Evolutionary conservation across 1,140 invertebrate species (phyloP), one percentile per base, ranked within the genome.

Genomic region (Pseudachorutes palmiensis): DNA sequence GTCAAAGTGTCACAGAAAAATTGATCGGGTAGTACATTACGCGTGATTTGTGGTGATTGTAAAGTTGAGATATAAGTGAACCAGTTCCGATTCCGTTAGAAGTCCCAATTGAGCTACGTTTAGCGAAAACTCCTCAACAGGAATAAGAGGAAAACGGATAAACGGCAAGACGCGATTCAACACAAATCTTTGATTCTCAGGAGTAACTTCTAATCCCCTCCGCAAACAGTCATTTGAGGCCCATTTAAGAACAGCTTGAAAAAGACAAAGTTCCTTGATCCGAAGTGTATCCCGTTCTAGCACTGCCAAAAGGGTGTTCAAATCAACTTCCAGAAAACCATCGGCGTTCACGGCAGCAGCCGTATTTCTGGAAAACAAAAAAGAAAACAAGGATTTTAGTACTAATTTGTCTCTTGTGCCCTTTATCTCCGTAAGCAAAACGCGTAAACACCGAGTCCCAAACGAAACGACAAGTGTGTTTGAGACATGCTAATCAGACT

Each of bases 61-160:
- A 74, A 90, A 92, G 78, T 91, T 88, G 1, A 92, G 82, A 76
- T 92, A 93, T 14, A 93, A 76, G 66, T 88, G 85, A 2, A 92
- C 87, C 9, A 87, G 80, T 77, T 92, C 88, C 68, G 84, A 76
- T 75, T 92, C 89, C 62, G 86, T 86, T 0, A 93, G 78, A 22
- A 94, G 77, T n/a, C 87, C 86, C 73, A 84, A 86, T 75, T 88
- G 87, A 14, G 89, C 91, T 9, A 89, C 85, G 2, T 87, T 87
- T 75, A 84, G 82, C 0, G 91, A 89, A 79, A 94, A 94, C 77
- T 94, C 91, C 77, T 92, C 89, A 2, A 91, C 85, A 1, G 86
- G 88, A 90, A 94, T 93, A 2, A 93, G 78, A 3, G 91, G 90
- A 78, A 92, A 94, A 31, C 91, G 80, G 68, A 94, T 87, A 1